A percentile compares a stretch with the other conserved stretches of the same genome.
Evolutionary conservation across 2,888 invertebrate genomes (phyloP).

Genomic region (Microctonus aethiopoides): DNA sequence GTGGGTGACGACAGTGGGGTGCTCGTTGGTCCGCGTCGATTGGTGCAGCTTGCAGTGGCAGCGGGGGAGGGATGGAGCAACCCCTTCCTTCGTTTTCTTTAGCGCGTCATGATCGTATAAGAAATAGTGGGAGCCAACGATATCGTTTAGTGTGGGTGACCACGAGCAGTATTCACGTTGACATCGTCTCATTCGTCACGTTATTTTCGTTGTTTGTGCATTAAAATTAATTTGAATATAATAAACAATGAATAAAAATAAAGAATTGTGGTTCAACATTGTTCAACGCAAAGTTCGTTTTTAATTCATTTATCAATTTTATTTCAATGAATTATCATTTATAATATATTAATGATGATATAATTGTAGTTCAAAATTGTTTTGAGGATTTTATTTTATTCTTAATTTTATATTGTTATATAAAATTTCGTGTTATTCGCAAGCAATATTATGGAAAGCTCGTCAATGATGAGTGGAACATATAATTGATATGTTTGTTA

Average conservation of each 20-base stretch:
- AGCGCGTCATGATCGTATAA: conserved; percentile 6
- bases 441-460: no score
- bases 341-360: no score
- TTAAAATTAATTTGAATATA: conserved; percentile 4
- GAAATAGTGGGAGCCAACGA: conserved; percentile 36
- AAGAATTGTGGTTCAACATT: neutral
- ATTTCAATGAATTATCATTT: no score
- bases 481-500: no score
- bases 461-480: no score
- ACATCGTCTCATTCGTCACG: conserved; percentile 50
- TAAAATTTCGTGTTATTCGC: no score
- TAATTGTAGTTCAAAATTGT: no score
- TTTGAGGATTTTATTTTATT: no score
- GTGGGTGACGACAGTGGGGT: conserved; percentile 28
- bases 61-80: conserved; percentile 27
- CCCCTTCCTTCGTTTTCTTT: neutral
- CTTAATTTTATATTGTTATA: no score
- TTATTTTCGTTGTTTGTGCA: conserved; percentile 42
- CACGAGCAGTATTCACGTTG: conserved; percentile 58
- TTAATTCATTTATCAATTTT: no score
- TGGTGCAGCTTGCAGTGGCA: conserved; percentile 32
- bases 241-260: neutral
- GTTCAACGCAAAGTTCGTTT: no score
- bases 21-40: conserved; percentile 24
- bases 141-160: conserved; percentile 49